phyloP scores from a whole-genome alignment of 2,888 invertebrate species.

The Oxystoma pomonae region DNA sequence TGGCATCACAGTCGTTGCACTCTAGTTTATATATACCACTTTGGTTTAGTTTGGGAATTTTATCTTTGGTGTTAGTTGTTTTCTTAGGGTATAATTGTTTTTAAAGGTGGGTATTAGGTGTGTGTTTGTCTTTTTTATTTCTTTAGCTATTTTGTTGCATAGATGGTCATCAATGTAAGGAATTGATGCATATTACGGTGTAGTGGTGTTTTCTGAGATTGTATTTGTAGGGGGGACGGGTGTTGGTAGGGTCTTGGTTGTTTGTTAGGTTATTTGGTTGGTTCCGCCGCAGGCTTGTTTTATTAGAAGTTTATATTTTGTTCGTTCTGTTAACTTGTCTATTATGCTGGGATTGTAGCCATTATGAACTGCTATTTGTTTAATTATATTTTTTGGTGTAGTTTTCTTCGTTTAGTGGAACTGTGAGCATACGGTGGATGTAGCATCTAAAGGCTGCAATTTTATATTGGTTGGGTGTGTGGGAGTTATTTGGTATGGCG shows the following conservation, averaged over 20 bases:
- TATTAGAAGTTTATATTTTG: not conserved
- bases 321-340: not conserved
- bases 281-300: not conserved
- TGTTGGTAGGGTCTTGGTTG: not conserved
- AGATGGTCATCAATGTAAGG: not conserved
- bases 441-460: not conserved
- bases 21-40: conserved; percentile 8
- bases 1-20: conserved; percentile 6
- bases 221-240: not conserved
- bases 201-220: not conserved
- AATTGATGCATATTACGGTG: not conserved
- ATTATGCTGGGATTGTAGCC: not conserved
- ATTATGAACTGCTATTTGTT: not conserved
- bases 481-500: not conserved
- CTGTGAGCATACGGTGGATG: not conserved
- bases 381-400: not conserved
- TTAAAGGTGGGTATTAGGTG: no score
- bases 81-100: no score
- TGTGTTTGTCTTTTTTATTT: not conserved
- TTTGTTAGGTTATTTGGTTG: no score
- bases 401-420: no score
- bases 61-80: conserved; percentile 12
- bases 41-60: conserved; percentile 3
- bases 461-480: not conserved
- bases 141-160: not conserved